phyloP scores from a whole-genome alignment of 2,888 invertebrate genomes.

The Nymphalis polychloros region DNA sequence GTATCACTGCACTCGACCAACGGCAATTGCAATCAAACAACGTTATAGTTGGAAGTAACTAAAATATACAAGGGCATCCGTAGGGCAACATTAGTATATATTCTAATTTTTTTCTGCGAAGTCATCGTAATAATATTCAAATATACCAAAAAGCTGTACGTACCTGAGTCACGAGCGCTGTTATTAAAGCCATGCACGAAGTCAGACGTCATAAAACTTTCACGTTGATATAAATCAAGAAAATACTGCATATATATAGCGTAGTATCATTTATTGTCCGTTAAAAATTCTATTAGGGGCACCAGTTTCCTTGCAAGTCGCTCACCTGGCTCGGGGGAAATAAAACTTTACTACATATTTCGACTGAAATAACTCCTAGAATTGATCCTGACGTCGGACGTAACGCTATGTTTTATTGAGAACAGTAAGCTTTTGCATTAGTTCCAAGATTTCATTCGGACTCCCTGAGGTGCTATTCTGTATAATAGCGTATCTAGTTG shows the following conservation, averaged over 20 bases:
- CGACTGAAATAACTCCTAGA: slow-evolving; percentile 55
- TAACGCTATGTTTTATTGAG: slow-evolving; percentile 51
- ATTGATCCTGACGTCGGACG: slow-evolving; percentile 48
- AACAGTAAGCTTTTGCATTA: slow-evolving; percentile 20
- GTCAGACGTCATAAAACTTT: slow-evolving; percentile 1
- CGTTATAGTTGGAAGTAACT: no score
- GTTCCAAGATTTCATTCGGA: slow-evolving; percentile 26
- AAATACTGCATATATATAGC: neutral
- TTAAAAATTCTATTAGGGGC: slow-evolving; percentile 56
- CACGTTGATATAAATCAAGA: neutral
- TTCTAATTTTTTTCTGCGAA: no score
- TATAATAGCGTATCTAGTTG: slow-evolving; percentile 14
- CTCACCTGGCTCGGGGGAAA: slow-evolving; percentile 57
- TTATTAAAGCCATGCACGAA: neutral
- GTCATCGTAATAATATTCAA: no score
- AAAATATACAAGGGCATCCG: no score
- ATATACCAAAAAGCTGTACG: neutral
- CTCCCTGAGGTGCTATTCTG: slow-evolving; percentile 17
- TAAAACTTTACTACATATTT: slow-evolving; percentile 62
- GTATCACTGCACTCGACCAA: no score
- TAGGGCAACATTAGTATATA: no score
- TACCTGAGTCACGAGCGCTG: neutral
- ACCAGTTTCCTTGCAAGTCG: slow-evolving; percentile 43
- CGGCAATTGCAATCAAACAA: no score
- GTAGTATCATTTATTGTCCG: slow-evolving; percentile 46